Percentiles rank a stretch among this genome's conserved stretches.
phyloP scores from a whole-genome alignment of 2,888 invertebrate species.

The Erynnis tages region DNA sequence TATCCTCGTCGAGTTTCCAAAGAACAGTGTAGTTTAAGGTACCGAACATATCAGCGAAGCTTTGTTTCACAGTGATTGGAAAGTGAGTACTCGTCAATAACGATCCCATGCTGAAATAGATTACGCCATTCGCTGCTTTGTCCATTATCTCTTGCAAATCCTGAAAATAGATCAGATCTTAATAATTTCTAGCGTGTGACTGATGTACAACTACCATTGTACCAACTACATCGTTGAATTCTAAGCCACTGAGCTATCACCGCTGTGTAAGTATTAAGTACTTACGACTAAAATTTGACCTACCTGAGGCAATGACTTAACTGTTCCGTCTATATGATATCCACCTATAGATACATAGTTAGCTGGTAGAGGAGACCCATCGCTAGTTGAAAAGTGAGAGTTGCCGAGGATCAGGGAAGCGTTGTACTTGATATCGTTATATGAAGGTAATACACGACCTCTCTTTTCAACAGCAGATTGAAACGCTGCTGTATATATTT shows the following conservation, averaged over 20 bases:
- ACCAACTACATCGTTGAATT: no score
- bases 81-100: slow-evolving; percentile 28
- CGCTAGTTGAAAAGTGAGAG: slow-evolving; percentile 51
- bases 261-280: no score
- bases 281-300: no score
- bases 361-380: slow-evolving; percentile 46
- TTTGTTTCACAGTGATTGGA: not conserved
- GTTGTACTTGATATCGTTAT: slow-evolving; percentile 46
- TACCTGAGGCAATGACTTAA: slow-evolving; percentile 52
- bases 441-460: slow-evolving; percentile 44
- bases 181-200: no score
- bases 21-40: slow-evolving; percentile 57
- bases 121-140: slow-evolving; percentile 49
- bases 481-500: slow-evolving; percentile 25
- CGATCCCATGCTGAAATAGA: slow-evolving; percentile 62
- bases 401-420: no score
- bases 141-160: slow-evolving; percentile 50
- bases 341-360: slow-evolving; percentile 54
- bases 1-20: slow-evolving; percentile 59
- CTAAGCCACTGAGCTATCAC: no score
- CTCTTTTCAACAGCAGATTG: slow-evolving; percentile 33
- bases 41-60: slow-evolving; percentile 42
- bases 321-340: slow-evolving; percentile 51
- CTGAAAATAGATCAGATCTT: slow-evolving; percentile 35
- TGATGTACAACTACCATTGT: no score